Evolutionary conservation across 2,113 vertebrate genomes (phyloP).

Genomic region (Hipposideros armiger): DNA sequence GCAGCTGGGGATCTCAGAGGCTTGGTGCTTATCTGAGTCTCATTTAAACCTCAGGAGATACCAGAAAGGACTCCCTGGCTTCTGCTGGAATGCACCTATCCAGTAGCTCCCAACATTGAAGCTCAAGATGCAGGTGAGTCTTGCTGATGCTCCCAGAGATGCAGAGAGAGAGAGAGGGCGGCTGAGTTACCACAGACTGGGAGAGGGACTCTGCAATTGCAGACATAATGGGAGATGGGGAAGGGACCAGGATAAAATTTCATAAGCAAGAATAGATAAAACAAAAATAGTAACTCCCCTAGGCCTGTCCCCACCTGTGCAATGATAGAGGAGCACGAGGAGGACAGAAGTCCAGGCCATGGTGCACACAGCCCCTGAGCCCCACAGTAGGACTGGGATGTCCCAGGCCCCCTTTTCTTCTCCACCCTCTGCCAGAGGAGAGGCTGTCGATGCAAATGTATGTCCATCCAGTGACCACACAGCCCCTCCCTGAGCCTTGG

Average conservation of each 20-base stretch:
- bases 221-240: too few relatives aligned
- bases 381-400: background rate
- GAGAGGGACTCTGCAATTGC: background rate
- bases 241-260: background rate
- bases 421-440: background rate
- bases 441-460: background rate
- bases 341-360: background rate
- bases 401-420: background rate
- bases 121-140: background rate
- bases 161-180: background rate
- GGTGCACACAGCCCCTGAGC: background rate
- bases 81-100: background rate
- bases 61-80: too few relatives aligned
- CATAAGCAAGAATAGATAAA: background rate
- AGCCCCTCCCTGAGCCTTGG: background rate
- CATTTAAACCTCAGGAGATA: too few relatives aligned
- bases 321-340: background rate
- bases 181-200: background rate
- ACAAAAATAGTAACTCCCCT: too few relatives aligned
- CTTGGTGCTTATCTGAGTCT: too few relatives aligned
- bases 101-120: accelerated
- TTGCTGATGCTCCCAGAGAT: accelerated
- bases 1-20: too few relatives aligned
- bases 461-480: background rate
- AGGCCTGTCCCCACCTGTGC: background rate